Conservation (phyloP, 1,140 invertebrate species). For the Hycleus phaleratus region DNA sequence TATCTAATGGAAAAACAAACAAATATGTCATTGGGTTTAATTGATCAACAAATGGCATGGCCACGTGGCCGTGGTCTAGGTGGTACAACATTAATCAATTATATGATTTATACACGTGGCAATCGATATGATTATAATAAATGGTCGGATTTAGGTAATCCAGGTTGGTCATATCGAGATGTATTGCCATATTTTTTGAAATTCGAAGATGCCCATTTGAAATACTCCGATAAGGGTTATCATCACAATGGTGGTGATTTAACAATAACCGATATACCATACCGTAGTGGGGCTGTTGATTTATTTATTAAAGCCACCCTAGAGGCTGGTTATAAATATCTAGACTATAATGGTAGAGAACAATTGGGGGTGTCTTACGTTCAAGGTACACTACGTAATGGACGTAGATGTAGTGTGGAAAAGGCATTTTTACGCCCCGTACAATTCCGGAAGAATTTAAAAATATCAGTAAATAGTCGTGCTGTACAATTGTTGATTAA, state of each 20-base stretch:
- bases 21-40: conserved; percentile 38
- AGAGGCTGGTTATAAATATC: conserved; percentile 60
- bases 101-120: conserved; percentile 85
- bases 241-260: conserved; percentile 40
- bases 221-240: conserved; percentile 41
- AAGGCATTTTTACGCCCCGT: conserved; percentile 82
- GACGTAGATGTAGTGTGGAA: conserved; percentile 79
- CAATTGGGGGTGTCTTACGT: conserved; percentile 85
- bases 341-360: conserved; percentile 81
- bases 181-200: conserved; percentile 77
- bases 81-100: conserved; percentile 74
- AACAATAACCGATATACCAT: conserved; percentile 44
- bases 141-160: conserved; percentile 66
- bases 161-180: conserved; percentile 74
- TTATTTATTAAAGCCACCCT: conserved; percentile 64
- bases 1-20: conserved; percentile 65
- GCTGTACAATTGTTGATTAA: conserved; percentile 79
- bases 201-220: conserved; percentile 53
- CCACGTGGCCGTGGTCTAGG: conserved; percentile 60
- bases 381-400: conserved; percentile 69
- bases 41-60: conserved; percentile 48
- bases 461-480: conserved; percentile 73
- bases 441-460: conserved; percentile 72
- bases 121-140: conserved; percentile 54
- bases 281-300: conserved; percentile 49